phyloP scores from a whole-genome alignment of 2,113 vertebrate species.

The Oenanthe melanoleuca region DNA sequence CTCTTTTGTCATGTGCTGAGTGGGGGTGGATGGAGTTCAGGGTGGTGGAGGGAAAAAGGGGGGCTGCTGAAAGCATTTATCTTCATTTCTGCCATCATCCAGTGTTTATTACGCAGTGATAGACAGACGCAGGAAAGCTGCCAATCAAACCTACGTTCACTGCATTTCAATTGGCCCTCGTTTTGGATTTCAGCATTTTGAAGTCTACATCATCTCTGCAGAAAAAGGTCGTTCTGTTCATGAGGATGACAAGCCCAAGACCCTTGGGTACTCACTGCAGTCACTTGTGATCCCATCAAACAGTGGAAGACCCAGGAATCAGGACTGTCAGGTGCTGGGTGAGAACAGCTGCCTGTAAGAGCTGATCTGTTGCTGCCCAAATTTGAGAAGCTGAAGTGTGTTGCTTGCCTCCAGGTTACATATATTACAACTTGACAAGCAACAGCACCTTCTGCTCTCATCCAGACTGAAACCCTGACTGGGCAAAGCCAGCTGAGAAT shows the following conservation, averaged over 20 bases:
- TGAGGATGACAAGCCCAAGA: constrained; percentile 53
- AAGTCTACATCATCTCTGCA: constrained; percentile 72
- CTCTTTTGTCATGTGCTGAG: constrained; percentile 78
- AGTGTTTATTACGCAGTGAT: constrained; percentile 81
- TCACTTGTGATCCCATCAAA: constrained; percentile 58
- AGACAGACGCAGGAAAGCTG: constrained; percentile 82
- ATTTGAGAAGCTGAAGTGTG: not conserved
- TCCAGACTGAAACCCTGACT: not conserved
- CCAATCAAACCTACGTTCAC: constrained; percentile 81
- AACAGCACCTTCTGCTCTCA: not conserved
- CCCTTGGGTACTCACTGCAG: constrained; percentile 53
- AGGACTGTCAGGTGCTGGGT: constrained; percentile 36
- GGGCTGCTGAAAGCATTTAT: constrained; percentile 78
- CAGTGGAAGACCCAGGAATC: constrained; percentile 40
- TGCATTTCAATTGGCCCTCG: constrained; percentile 79
- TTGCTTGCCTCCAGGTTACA: not conserved
- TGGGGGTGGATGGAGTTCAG: constrained; percentile 72
- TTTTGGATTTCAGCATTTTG: constrained; percentile 71
- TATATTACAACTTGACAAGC: not conserved
- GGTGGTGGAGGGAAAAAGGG: constrained; percentile 25
- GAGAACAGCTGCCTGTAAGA: constrained; percentile 38
- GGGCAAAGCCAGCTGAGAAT: not conserved
- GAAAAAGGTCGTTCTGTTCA: constrained; percentile 58
- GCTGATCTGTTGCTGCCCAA: not conserved
- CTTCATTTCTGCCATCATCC: constrained; percentile 78